Base-by-base conservation (phyloP, 2,888 invertebrate species). In the Eulithis testata region DNA sequence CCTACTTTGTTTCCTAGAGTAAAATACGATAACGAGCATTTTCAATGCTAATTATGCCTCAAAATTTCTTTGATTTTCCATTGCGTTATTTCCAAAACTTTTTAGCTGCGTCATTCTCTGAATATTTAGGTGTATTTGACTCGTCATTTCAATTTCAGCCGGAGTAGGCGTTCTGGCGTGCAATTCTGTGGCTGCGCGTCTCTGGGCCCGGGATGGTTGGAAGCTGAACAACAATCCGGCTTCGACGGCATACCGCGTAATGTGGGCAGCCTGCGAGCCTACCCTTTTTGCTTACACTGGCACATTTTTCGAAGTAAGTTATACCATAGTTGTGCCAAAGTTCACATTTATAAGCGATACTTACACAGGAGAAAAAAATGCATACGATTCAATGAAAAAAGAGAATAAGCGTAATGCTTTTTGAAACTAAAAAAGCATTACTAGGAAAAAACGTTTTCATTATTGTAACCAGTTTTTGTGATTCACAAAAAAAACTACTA, bases 141-240 rank as follows among this genome's bases (percentile, higher is more conserved):
- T 37, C 8, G 37, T 7, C 47, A 49, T 21, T 54, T 52, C 43
- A n/a, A 36, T 74, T 78, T 40, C 71, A 92, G 93, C 83, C 64
- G 89, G 88, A 11, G 86, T 92, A 54, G 91, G 89, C 6, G 89
- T 91, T n/a, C 67, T 92, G 57, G 88, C 84, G 0, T 91, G 91
- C 76, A 92, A 92, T 68, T 85, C 89, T 2, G 90, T 89, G 14
- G 92, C 92, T 0, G 90, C 90, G 0, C 77, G 76, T 14, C 79
- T 83, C 65, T 93, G 93, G 92, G 78, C 84, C 36, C 79, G 78
- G 12, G 76, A 81, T 9, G 90, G 90, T 0, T 93, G 93, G 93
- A 80, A 81, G 66, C 77, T 91, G 47, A 90, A 90, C 76, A 83
- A 82, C 69, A 91, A 92, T 72, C 88, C 92, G 0, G 91, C 90